Evolutionary conservation across 2,888 invertebrate genomes (phyloP).

Genomic region (Phragmatobia fuliginosa): DNA sequence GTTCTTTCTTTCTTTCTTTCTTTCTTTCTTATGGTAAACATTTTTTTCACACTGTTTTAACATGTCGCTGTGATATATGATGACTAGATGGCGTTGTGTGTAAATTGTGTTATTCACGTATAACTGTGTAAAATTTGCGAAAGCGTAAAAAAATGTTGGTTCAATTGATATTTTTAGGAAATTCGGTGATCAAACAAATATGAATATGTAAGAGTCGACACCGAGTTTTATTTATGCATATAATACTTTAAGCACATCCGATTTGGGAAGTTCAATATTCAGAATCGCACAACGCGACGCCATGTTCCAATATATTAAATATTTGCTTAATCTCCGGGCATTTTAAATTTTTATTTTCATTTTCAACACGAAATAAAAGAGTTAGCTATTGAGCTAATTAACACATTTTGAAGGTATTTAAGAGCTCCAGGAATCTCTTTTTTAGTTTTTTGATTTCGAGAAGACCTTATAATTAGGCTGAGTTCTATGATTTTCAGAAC

Average conservation of each 20-base stretch:
- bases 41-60: too few relatives aligned
- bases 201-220: neutral
- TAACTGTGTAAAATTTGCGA: too few relatives aligned
- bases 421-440: neutral
- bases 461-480: too few relatives aligned
- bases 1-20: too few relatives aligned
- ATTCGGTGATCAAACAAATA: neutral
- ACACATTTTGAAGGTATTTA: neutral
- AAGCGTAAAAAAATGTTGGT: too few relatives aligned
- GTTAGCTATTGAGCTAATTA: neutral
- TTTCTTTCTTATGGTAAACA: too few relatives aligned
- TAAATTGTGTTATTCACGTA: too few relatives aligned
- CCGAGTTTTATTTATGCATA: neutral
- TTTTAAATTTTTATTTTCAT: too few relatives aligned
- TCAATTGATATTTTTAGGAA: too few relatives aligned
- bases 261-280: slow-evolving; percentile 5
- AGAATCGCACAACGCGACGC: neutral
- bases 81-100: too few relatives aligned
- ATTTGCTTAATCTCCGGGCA: neutral
- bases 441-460: neutral
- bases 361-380: too few relatives aligned
- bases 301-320: neutral
- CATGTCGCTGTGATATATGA: too few relatives aligned
- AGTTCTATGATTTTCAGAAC: neutral
- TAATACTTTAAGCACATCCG: neutral